These are phyloP conservation scores for Micronisus gabar DNA, from an alignment of 2,113 vertebrate genomes.

Conservation along the genomic window DNA sequence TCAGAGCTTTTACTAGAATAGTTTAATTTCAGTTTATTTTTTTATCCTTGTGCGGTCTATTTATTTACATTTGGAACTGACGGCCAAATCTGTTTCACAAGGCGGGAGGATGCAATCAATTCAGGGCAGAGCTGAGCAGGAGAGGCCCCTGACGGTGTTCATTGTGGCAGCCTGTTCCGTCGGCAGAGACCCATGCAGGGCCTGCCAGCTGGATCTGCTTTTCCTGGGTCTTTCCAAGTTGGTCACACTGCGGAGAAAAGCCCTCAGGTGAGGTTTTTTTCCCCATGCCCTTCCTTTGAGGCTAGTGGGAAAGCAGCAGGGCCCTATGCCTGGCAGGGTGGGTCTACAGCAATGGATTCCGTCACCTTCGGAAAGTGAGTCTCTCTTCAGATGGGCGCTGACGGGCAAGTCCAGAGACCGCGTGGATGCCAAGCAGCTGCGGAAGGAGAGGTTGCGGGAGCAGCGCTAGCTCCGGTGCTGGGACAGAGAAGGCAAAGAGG, in stretches of 20 bases:
- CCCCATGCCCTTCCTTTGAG: background rate
- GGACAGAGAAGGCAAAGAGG: background rate
- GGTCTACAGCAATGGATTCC: background rate
- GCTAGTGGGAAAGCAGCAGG: background rate
- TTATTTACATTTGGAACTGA: background rate
- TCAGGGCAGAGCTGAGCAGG: background rate
- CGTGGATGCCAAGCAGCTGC: background rate
- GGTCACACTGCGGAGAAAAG: background rate
- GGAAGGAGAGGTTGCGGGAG: background rate
- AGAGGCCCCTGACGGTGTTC: background rate
- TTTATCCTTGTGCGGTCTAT: background rate
- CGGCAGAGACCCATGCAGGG: no score
- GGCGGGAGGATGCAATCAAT: background rate
- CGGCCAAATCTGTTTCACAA: background rate
- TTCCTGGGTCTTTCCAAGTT: background rate
- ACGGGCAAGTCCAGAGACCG: background rate
- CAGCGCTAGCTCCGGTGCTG: accelerated
- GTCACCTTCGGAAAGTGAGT: accelerated
- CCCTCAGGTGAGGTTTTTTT: background rate
- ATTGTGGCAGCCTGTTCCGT: background rate
- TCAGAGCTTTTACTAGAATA: background rate
- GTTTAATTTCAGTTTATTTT: background rate
- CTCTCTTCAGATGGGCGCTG: accelerated
- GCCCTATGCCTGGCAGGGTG: background rate
- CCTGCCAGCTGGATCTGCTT: background rate